Percentiles rank a stretch among this genome's conserved stretches.
Evolutionary conservation across 2,888 invertebrate species (phyloP).

Genomic region (Anthrax anthrax): DNA sequence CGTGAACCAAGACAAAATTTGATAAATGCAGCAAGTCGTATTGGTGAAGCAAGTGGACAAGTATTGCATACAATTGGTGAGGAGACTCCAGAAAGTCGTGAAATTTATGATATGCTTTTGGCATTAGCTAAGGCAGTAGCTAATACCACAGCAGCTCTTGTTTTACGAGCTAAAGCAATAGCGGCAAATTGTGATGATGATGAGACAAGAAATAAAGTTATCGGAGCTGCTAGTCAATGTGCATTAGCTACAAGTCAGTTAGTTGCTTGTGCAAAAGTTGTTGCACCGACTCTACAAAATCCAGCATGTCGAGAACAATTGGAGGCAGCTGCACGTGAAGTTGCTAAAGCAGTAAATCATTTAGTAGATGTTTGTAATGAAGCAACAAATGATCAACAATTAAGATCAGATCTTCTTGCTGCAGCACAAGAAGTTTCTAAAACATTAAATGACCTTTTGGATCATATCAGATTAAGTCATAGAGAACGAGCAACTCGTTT

Average conservation of each 20-base stretch:
- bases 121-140: conserved; percentile 94
- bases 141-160: conserved; percentile 91
- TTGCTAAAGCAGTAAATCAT: conserved; percentile 80
- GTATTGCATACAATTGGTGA: conserved; percentile 88
- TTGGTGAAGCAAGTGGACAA: conserved; percentile 92
- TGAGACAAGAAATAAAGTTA: conserved; percentile 45
- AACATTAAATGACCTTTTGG: conserved; percentile 76
- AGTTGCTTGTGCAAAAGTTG: conserved; percentile 92
- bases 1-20: conserved; percentile 87
- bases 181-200: conserved; percentile 72
- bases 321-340: conserved; percentile 82
- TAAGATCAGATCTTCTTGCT: conserved; percentile 57
- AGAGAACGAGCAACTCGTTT: conserved; percentile 48
- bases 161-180: conserved; percentile 91
- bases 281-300: conserved; percentile 69
- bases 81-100: conserved; percentile 71
- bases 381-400: conserved; percentile 48
- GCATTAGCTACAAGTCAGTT: conserved; percentile 95
- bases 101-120: conserved; percentile 78
- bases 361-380: conserved; percentile 72
- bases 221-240: conserved; percentile 92
- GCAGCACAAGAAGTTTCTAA: conserved; percentile 82
- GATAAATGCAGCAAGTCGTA: conserved; percentile 86
- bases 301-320: conserved; percentile 81
- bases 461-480: conserved; percentile 68